phyloP scores from a whole-genome alignment of 2,797 vertebrate species.

The Arctocebus calabarensis region DNA sequence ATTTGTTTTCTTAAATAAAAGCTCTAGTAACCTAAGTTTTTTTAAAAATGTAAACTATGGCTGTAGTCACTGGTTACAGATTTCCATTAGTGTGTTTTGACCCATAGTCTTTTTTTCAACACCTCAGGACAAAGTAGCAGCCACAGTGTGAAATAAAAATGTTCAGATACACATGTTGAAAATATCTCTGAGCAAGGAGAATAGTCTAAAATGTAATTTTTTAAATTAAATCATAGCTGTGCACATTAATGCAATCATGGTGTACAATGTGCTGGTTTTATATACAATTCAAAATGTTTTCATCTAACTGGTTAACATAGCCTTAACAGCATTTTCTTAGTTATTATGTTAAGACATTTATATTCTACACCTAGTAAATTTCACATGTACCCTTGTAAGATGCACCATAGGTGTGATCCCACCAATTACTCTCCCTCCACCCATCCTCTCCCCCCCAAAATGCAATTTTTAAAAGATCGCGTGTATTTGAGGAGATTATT shows the following conservation, averaged over 20 bases:
- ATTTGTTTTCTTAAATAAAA: not conserved
- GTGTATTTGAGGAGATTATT: not conserved
- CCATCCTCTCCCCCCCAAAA: not conserved
- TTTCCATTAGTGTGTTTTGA: conserved; percentile 29
- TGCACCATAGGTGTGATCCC: too few relatives aligned
- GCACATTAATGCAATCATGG: too few relatives aligned
- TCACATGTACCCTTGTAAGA: too few relatives aligned
- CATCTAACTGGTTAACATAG: too few relatives aligned
- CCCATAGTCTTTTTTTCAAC: not conserved
- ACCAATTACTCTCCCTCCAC: too few relatives aligned
- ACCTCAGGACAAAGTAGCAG: not conserved
- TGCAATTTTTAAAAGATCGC: not conserved
- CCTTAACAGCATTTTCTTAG: too few relatives aligned
- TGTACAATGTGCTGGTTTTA: too few relatives aligned
- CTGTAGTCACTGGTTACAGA: not conserved
- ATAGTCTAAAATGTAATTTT: not conserved
- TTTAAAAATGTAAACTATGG: not conserved
- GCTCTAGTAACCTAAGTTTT: not conserved
- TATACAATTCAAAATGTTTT: too few relatives aligned
- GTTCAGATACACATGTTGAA: not conserved
- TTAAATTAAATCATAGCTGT: too few relatives aligned
- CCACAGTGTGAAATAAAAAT: conserved; percentile 31
- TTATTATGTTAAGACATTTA: too few relatives aligned
- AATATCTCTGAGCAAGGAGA: not conserved
- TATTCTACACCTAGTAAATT: too few relatives aligned